A percentile compares a stretch with the other conserved stretches of the same genome.
Evolutionary conservation across 2,888 invertebrate species (phyloP).

Genomic region (Lasioglossum malachurum): DNA sequence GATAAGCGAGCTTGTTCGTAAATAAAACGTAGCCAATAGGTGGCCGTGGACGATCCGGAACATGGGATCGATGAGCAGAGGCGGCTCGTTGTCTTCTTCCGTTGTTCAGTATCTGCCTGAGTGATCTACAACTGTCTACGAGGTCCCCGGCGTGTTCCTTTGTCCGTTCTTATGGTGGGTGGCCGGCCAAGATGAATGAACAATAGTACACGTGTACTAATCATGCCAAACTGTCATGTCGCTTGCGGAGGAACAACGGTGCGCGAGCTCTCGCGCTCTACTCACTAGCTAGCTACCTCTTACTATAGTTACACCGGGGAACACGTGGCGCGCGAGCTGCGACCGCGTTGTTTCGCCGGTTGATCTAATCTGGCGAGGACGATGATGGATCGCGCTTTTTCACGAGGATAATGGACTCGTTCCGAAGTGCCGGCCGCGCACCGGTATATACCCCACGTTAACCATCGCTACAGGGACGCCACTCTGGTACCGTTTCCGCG

Average conservation of each 20-base stretch:
- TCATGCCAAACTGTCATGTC: slow-evolving; percentile 78
- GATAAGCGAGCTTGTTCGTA: slow-evolving; percentile 50
- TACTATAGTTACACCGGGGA: slow-evolving; percentile 58
- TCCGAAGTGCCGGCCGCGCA: slow-evolving; percentile 29
- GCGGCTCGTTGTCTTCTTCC: slow-evolving; percentile 28
- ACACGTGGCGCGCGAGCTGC: slow-evolving; percentile 42
- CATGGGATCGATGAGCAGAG: slow-evolving; percentile 41
- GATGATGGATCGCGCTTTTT: slow-evolving; percentile 59
- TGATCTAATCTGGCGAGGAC: slow-evolving; percentile 64
- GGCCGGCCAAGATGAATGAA: slow-evolving; percentile 62
- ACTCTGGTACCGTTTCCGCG: slow-evolving; percentile 18
- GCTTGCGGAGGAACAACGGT: slow-evolving; percentile 67
- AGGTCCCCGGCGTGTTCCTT: slow-evolving; percentile 47
- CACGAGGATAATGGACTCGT: slow-evolving; percentile 60
- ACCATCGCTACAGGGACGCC: slow-evolving; percentile 4
- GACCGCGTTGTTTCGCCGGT: slow-evolving; percentile 53
- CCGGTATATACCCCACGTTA: slow-evolving; percentile 1
- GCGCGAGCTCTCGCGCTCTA: slow-evolving; percentile 33
- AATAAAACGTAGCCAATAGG: slow-evolving; percentile 46
- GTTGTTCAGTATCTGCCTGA: slow-evolving; percentile 33
- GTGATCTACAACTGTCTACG: slow-evolving; percentile 53
- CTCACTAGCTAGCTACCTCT: slow-evolving; percentile 54
- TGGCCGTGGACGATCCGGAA: background rate
- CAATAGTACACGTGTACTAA: slow-evolving; percentile 81
- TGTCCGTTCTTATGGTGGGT: slow-evolving; percentile 49